Evolutionary conservation across 2,888 invertebrate genomes (phyloP), one percentile per base, ranked within the genome.

Genomic region (Hydroisotoma schaefferi): DNA sequence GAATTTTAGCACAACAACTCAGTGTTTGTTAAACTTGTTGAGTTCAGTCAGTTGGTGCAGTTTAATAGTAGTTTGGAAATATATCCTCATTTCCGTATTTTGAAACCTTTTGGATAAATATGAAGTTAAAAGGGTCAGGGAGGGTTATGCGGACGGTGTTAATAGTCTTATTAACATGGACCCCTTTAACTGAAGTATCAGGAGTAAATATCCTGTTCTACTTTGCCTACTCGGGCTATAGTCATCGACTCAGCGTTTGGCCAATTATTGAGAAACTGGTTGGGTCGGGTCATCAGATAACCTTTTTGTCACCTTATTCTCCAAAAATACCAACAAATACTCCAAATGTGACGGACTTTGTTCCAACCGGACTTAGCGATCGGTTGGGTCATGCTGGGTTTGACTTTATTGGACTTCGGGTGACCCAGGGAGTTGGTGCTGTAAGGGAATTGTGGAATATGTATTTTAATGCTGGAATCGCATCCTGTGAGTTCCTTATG

Each of bases 221-320:
- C 52, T 65, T 65, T 55, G 69, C 61, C 6, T 51, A 67, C 22
- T 52, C 57, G 4, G 61, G 65, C 2, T 59, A 59, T 29, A 61
- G 60, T 40, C 67, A 70, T 26, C 37, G 66, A n/a, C 59, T 70
- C 4, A 38, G 63, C 10, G 53, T 65, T 10, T 70, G 68, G 70
- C 66, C 68, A 12, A 22, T 68, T 1, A 63, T 67, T 1, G 57
- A 63, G 46, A 55, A 49, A 37, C 43, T 68, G 18, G 55, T 63
- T 10, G 46, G 48, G 1, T 43, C 29, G 10, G 64, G 61, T 22
- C 68, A 65, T 44, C 59, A 63, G 5, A 33, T 68, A 1, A 68
- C 68, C 2, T 65, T 59, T 47, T 63, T 65, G 25, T 68, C 68
- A 5, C 58, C 66, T 4, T 44, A 55, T 43, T 43, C 40, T 4